These are phyloP conservation scores for Sander vitreus DNA, from an alignment of 2,113 vertebrate genomes.

Conservation along the genomic window DNA sequence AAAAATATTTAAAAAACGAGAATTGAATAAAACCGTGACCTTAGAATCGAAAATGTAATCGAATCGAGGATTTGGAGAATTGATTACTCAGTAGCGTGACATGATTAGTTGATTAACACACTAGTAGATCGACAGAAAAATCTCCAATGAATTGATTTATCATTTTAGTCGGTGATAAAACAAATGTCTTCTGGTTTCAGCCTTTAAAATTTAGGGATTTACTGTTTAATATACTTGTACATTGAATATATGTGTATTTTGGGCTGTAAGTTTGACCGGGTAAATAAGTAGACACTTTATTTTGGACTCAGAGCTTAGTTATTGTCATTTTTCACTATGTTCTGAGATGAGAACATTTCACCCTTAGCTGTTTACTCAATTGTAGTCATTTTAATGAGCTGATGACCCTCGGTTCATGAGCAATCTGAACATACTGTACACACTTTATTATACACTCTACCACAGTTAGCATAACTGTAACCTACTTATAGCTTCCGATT, in stretches of 20 bases:
- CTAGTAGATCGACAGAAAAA: too few species aligned
- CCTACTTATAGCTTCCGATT: too few species aligned
- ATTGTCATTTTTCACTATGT: background rate
- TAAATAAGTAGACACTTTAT: background rate
- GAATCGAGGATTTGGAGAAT: too few species aligned
- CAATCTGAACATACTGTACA: background rate
- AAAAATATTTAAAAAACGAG: too few species aligned
- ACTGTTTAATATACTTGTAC: background rate
- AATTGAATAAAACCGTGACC: too few species aligned
- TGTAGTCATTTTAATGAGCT: background rate
- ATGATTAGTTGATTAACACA: background rate
- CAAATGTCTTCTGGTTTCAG: background rate
- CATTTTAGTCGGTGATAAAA: background rate
- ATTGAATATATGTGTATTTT: background rate
- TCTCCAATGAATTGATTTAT: background rate
- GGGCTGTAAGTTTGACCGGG: background rate
- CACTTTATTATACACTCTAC: background rate
- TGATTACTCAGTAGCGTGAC: background rate
- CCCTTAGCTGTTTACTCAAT: background rate
- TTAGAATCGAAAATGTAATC: too few species aligned
- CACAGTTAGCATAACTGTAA: background rate
- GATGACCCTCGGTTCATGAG: background rate
- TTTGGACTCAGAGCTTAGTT: too few species aligned
- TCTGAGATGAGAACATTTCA: background rate
- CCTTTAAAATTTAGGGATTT: background rate